These are phyloP conservation scores for Amblyornis subalaris DNA, from an alignment of 2,113 vertebrate species.

Conservation along the genomic window DNA sequence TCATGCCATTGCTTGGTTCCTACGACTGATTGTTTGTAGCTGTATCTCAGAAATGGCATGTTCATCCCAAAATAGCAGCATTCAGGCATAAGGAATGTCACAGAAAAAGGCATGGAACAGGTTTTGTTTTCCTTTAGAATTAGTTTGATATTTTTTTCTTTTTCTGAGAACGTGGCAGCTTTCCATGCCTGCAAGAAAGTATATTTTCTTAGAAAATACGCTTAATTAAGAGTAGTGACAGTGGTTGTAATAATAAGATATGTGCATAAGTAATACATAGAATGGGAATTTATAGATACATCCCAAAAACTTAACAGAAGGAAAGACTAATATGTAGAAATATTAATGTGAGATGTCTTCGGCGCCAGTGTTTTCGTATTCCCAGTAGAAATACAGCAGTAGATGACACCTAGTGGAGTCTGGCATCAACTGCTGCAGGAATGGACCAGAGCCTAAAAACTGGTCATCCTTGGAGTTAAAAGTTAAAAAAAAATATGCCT, in stretches of 20 bases:
- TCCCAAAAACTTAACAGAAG: background rate
- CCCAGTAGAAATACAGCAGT: conserved; percentile 12
- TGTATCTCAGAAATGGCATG: background rate
- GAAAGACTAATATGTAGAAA: background rate
- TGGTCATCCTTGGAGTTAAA: background rate
- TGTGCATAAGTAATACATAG: background rate
- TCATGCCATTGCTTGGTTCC: fast-evolving
- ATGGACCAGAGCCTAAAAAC: background rate
- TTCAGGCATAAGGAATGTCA: background rate
- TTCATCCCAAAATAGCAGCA: background rate
- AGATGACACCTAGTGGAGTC: conserved; percentile 45
- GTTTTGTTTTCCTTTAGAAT: background rate
- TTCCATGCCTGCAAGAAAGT: background rate
- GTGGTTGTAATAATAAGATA: background rate
- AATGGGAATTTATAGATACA: background rate
- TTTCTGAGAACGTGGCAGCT: background rate
- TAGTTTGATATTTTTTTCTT: background rate
- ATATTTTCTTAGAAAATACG: background rate
- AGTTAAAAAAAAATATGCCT: background rate
- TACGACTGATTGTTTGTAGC: background rate
- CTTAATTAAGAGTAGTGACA: background rate
- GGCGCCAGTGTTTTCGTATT: background rate
- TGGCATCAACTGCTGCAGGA: background rate
- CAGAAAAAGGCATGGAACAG: background rate
- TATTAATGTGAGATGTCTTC: background rate